phyloP scores from a whole-genome alignment of 2,797 vertebrate genomes.

The Falco columbarius region DNA sequence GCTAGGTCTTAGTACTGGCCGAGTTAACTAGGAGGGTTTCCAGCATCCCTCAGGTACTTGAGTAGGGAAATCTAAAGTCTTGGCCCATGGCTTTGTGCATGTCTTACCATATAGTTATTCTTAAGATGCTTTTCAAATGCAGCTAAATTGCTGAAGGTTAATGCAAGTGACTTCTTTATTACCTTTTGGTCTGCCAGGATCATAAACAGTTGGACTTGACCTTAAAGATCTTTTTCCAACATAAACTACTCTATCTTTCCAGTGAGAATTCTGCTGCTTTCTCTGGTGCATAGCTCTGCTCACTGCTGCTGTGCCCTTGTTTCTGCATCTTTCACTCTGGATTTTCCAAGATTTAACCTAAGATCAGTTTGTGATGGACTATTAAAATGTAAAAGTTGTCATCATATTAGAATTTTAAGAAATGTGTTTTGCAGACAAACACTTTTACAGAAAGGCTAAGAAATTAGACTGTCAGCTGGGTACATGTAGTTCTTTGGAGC shows the following conservation, averaged over 20 bases:
- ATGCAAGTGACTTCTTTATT: background rate
- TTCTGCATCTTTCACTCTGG: background rate
- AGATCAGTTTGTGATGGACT: background rate
- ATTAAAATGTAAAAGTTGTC: background rate
- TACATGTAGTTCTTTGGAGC: background rate
- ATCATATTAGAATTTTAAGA: background rate
- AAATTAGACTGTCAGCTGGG: background rate
- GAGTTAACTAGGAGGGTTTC: background rate
- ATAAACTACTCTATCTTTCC: background rate
- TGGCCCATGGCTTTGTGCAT: fast-evolving
- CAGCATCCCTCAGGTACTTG: no score
- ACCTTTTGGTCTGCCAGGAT: background rate
- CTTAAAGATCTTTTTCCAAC: no score
- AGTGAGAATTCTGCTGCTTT: background rate
- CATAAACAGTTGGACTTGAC: no score
- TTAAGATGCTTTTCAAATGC: background rate
- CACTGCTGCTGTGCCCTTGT: background rate
- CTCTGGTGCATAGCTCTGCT: background rate
- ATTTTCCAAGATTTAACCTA: background rate
- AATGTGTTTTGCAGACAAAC: background rate
- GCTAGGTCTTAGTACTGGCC: background rate
- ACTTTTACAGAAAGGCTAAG: background rate
- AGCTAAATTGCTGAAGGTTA: background rate
- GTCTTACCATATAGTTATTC: background rate
- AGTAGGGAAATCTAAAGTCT: background rate